Percentiles rank a stretch among this genome's conserved stretches.
Evolutionary conservation across 2,797 vertebrate species (phyloP).

Genomic region (Falco rusticolus): DNA sequence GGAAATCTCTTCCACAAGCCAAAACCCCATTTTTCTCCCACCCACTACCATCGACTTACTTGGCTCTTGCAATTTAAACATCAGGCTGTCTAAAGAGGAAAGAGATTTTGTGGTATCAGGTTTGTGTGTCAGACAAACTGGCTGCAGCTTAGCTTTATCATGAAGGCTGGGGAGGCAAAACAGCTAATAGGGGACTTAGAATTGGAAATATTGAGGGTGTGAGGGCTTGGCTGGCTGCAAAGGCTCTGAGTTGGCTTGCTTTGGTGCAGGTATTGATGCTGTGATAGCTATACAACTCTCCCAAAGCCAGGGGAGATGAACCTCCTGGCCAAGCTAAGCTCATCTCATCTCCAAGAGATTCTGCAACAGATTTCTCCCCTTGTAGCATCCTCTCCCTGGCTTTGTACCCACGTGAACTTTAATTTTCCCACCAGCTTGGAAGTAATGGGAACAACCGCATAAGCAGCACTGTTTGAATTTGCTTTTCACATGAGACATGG

Average conservation of each 20-base stretch:
- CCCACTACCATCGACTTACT: background rate
- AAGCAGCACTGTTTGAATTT: background rate
- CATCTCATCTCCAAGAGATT: background rate
- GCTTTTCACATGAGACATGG: rapidly evolving
- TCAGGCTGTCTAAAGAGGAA: slow-evolving; percentile 2
- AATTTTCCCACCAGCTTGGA: background rate
- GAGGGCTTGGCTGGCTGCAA: background rate
- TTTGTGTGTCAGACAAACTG: rapidly evolving
- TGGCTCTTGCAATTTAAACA: slow-evolving; percentile 15
- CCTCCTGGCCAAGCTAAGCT: background rate
- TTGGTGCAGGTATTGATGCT: too few relatives aligned
- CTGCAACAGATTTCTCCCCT: background rate
- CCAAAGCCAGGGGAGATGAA: background rate
- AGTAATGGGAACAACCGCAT: background rate
- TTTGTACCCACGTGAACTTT: rapidly evolving
- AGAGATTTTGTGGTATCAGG: rapidly evolving
- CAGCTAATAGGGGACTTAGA: background rate
- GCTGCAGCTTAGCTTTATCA: background rate
- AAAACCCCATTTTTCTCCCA: background rate
- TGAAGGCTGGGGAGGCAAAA: background rate
- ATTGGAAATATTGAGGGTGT: background rate
- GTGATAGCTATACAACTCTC: background rate
- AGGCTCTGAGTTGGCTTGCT: background rate
- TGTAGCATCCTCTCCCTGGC: background rate
- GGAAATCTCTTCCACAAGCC: background rate